Evolutionary conservation across 2,797 vertebrate genomes (phyloP), one percentile per base, ranked within the genome.

Genomic region (Dromococcyx pavoninus): DNA sequence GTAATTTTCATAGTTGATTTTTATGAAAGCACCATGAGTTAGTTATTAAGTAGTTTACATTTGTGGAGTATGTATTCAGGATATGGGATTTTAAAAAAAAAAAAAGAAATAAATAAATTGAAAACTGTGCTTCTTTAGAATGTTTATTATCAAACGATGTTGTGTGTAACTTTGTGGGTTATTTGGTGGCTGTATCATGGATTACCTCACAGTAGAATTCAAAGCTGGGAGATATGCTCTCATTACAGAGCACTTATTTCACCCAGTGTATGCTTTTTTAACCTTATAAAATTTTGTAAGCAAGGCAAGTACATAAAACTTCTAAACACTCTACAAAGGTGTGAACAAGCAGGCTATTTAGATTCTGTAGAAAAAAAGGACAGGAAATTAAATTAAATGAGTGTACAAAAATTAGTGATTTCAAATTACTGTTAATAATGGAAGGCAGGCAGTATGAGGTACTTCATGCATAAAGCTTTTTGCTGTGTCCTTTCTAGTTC

Each of bases 21-120:
- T 90, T 75, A 57, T 81, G 73, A 84, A 78, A 81, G 88, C 30
- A 69, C 70, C 79, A 66, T 91, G 58, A 94, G 82, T 94, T 91
- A 72, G 8, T 91, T 93, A 92, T 93, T 87, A 94, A 83, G 54
- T 27, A 91, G 54, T 80, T 94, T 84, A 86, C 74, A 72, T 83
- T 62, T 65, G 86, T 72, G 62, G 79, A 72, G 75, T 83, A 8
- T 50, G 17, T 56, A 43, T 75, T 83, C 69, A 79, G 58, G 58
- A 75, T 79, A 72, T 17, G 25, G 18, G 60, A 50, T 72, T 76
- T n/a, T 1, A 37, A 72, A 86, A 78, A 44, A 30, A 37, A 6
- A 44, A 28, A 53, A 4, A n/a, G n/a, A 10, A 6, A 41, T 18
- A 27, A 10, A 8, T n/a, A 25, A n/a, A 11, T 90, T 79, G 72